phyloP scores from a whole-genome alignment of 2,888 invertebrate genomes.

The Drosophila barbarae region DNA sequence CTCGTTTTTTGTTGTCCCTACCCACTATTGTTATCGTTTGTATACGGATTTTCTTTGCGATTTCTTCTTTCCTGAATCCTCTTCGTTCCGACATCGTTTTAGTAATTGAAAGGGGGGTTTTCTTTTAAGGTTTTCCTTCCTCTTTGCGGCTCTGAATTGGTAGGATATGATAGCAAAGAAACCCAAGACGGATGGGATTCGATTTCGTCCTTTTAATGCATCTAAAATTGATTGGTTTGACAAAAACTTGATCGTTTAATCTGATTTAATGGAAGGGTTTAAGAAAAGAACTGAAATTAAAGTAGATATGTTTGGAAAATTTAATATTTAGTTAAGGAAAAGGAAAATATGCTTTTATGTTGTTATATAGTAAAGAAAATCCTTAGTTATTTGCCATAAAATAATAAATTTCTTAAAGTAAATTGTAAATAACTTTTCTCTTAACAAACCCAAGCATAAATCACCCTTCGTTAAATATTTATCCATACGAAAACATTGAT shows the following conservation, averaged over 20 bases:
- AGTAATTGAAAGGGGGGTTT: conserved; percentile 44
- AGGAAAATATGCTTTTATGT: background rate
- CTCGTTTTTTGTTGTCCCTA: conserved; percentile 7
- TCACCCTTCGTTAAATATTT: conserved; percentile 5
- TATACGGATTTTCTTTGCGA: conserved; percentile 3
- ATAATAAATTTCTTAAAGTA: background rate
- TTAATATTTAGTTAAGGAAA: background rate
- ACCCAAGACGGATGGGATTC: conserved; percentile 4
- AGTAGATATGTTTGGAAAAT: background rate
- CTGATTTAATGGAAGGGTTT: background rate
- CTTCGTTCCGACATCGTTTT: conserved; percentile 31
- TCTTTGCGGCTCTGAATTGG: background rate
- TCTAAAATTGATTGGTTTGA: background rate
- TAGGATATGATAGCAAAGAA: background rate
- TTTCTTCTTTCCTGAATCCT: background rate
- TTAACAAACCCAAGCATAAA: background rate
- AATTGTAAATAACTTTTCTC: background rate
- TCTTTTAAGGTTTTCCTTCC: conserved; percentile 9
- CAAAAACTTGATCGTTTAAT: background rate
- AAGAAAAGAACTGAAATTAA: background rate
- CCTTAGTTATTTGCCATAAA: background rate
- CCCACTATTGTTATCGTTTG: conserved; percentile 28
- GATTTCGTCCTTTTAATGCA: conserved; percentile 1
- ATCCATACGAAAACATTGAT: conserved; percentile 1
- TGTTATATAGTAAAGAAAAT: background rate